Base-by-base conservation (phyloP, 2,113 vertebrate species). In the Actinemys pallida region DNA sequence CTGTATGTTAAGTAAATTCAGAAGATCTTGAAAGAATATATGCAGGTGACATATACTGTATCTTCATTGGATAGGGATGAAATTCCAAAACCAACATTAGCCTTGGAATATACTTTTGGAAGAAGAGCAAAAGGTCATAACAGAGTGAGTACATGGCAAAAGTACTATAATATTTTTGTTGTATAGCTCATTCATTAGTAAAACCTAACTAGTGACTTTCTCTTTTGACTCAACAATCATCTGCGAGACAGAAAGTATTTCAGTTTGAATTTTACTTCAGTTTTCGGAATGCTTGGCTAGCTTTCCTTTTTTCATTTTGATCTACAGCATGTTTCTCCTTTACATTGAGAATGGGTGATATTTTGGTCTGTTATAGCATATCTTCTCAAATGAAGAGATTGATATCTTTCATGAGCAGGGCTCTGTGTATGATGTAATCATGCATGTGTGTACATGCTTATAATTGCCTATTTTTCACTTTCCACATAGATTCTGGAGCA, bases 91-190 rank as follows among this genome's bases (percentile, higher is more conserved):
- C 99, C 99, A 25, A 99, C 99, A 8, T 98, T 99, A 94, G 99
- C 99, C 42, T 96, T 99, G 97, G 99, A 99, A 88, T 99, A 99
- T 93, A 99, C 99, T 0, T 99, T 99, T 81, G 99, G 99, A 95
- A 98, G 99, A 97, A 97, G 98, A 93, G 98, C 99, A 72, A 98
- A 98, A 96, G 99, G 99, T 42, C 99, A 99, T 83, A 99, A 99
- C 97, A 97, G 98, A 13, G 99, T 99, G 97, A 98, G 99, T 98
- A 90, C 89, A 17, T 62, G 69, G 72, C 80, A 94, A 84, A 13
- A 87, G 10, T 9, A 78, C 24, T 65, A 86, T 86, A 81, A 5
- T 9, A 1, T 89, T 62, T 69, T 19, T 81, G 47, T 84, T 53
- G 8, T 83, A 22, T 31, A 47, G 5, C 72, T 76, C 39, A 76